Base-by-base conservation (phyloP, 2,888 invertebrate genomes). In the Carpatolechia fugitivella region DNA sequence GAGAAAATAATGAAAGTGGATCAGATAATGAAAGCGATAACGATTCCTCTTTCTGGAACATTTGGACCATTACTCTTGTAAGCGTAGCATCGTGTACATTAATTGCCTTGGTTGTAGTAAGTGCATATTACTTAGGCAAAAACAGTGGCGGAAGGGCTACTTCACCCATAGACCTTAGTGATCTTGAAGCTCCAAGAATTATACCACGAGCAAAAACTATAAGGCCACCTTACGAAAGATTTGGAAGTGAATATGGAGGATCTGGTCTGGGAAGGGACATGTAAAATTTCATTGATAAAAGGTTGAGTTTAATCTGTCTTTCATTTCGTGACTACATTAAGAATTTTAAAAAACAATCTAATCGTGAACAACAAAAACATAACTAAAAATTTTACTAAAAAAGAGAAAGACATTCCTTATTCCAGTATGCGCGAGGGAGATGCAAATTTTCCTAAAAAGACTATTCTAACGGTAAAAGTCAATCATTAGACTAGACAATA, bases 91-190 rank as follows among this genome's bases (percentile, higher is more conserved):
- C 58, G 10, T 38, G 66, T 4, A 60, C 61, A 10, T 48, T 59
- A n/a, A 10, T 71, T 47, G 60, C 58, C 11, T 30, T 71, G 5
- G 48, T 66, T n/a, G 53, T 52, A 3, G 62, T 70, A 10, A 53
- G 65, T 29, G 62, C 72, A 0, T 78, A 74, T 58, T 63, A 71
- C 46, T 58, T 61, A 14, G 76, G 76, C 1, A 70, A 68, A 55
- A 54, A 61, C 0, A 59, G 52, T 49, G 54, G 56, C 7, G 53
- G 11, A 5, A 59, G 59, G 18, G 31, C 48, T n/a, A 52, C 29
- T 0, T 14, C 36, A 13, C 46, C 54, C 10, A 16, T 54, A 7
- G 53, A 61, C 7, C 49, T 59, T 6, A 68, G 65, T 29, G 62
- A 63, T 0, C 14, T 57, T 0, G 68, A 68, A 50, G 66, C 68